Evolutionary conservation across 2,113 vertebrate species (phyloP), one percentile per base, ranked within the genome.

Genomic region (Ciconia maguari): DNA sequence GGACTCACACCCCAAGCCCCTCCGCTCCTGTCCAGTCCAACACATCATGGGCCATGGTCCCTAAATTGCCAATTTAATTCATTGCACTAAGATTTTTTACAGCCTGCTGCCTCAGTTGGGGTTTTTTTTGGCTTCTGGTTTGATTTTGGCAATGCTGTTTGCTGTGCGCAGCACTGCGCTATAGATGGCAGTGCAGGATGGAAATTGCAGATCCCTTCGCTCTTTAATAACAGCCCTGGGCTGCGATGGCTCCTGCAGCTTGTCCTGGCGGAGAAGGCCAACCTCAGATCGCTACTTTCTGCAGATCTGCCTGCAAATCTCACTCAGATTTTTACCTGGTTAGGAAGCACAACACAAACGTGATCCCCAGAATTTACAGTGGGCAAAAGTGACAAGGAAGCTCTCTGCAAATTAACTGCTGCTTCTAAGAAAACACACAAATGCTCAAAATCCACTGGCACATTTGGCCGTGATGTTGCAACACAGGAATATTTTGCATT

Each of bases 171-270:
- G 49, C 3, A 1, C 91, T 24, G 92, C 8, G 17, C 98, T 94
- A 96, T 96, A 98, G 98, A 57, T 96, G 98, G 98, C 98, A 98
- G 74, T 95, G 93, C 91, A 98, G 97, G 96, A 94, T 10, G 96
- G 68, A 91, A 83, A 94, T 81, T 97, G 96, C 93, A 68, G 46
- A 17, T 8, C 25, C 24, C 38, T 75, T 49, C 1, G 4, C n/a
- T 61, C 42, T 48, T 15, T 3, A 49, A 22, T 30, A 71, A 16
- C 74, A 18, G 5, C 2, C 8, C 72, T 10, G 85, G 9, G 11
- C 62, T 72, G 62, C 8, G 13, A 42, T 15, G 85, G 34, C 15
- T 77, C 62, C 90, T 41, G 58, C 55, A 65, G 61, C 30, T 52
- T 3, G 44, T 86, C 90, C 69, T 3, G 5, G 57, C 0, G 6